Percentiles rank a stretch among this genome's conserved stretches.
These are phyloP conservation scores for Drosophila falleni DNA, from an alignment of 2,888 invertebrate species.

Conservation along the genomic window DNA sequence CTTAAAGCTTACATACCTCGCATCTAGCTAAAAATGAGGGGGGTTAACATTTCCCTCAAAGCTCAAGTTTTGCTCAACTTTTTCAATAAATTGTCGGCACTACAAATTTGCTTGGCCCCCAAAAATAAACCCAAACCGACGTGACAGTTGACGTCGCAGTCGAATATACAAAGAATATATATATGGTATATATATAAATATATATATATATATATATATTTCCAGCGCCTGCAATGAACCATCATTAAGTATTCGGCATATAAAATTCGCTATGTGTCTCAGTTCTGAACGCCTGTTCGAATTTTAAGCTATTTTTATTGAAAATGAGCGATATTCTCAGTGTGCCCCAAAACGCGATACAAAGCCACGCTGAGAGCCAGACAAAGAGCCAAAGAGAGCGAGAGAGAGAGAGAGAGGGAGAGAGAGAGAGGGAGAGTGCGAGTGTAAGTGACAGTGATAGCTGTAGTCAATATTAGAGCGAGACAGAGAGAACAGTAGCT, in stretches of 20 bases:
- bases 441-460: conserved; percentile 16
- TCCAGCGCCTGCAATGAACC: conserved; percentile 35
- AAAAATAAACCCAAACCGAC: conserved; percentile 52
- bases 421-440: conserved; percentile 22
- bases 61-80: conserved; percentile 45
- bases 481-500: conserved; percentile 15
- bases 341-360: conserved; percentile 45
- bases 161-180: conserved; percentile 14
- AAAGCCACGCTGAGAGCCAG: conserved; percentile 26
- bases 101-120: conserved; percentile 59
- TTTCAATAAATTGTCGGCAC: conserved; percentile 56
- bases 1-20: conserved; percentile 24
- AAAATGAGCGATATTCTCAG: conserved; percentile 77
- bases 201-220: conserved; percentile 15
- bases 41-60: conserved; percentile 18
- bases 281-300: conserved; percentile 73
- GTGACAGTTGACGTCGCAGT: conserved; percentile 12
- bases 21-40: neutral
- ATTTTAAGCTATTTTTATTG: conserved; percentile 82
- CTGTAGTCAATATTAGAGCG: conserved; percentile 10
- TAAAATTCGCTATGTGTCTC: conserved; percentile 34
- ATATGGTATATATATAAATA: neutral
- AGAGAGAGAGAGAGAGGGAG: conserved; percentile 20
- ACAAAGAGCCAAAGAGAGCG: neutral
- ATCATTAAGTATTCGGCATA: conserved; percentile 30